Conservation (phyloP, 2,888 invertebrate genomes). For the Heliconius hortense region DNA sequence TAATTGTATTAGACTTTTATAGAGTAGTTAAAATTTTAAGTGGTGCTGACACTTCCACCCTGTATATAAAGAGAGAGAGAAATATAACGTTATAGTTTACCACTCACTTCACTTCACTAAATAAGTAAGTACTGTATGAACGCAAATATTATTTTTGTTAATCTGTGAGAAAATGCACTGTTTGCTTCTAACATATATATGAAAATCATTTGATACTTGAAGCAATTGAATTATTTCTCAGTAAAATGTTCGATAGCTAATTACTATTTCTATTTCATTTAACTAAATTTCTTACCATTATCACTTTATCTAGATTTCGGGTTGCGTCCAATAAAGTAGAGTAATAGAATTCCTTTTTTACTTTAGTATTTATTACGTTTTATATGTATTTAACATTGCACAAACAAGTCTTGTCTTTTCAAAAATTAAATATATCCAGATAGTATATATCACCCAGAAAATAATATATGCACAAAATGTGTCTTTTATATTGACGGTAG, state of each 20-base stretch:
- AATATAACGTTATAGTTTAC: too few species aligned
- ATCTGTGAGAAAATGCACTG: neutral
- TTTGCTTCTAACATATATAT: neutral
- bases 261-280: neutral
- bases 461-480: too few species aligned
- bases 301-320: too few species aligned
- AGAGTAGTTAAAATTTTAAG: too few species aligned
- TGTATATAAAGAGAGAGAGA: too few species aligned
- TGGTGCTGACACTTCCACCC: too few species aligned
- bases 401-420: too few species aligned
- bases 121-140: neutral
- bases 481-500: neutral
- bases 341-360: neutral
- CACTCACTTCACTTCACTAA: neutral
- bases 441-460: too few species aligned
- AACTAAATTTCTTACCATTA: neutral
- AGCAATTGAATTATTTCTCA: neutral
- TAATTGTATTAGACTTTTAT: too few species aligned
- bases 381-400: too few species aligned
- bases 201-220: neutral
- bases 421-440: too few species aligned
- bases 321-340: neutral
- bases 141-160: neutral
- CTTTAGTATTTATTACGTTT: too few species aligned
- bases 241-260: neutral